phyloP scores from a whole-genome alignment of 2,888 invertebrate species.

The Eupithecia insigniata region DNA sequence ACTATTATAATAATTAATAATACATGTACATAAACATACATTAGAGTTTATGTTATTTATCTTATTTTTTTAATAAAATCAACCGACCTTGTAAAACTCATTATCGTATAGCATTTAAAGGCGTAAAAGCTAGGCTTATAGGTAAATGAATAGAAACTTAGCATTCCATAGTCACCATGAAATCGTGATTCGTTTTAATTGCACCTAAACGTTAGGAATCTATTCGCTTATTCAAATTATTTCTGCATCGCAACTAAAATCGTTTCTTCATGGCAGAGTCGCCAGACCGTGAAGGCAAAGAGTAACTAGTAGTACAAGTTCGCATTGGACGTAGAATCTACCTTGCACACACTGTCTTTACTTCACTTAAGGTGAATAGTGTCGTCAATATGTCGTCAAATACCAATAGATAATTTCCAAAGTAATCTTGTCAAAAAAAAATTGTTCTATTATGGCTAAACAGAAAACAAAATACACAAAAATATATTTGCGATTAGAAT shows the following conservation, averaged over 20 bases:
- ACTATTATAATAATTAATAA: too few relatives aligned
- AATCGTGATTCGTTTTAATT: constrained; percentile 33
- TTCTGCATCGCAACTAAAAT: constrained; percentile 7
- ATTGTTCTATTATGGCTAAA: too few relatives aligned
- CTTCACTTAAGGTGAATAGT: not conserved
- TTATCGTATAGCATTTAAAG: not conserved
- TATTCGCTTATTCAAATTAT: constrained; percentile 14
- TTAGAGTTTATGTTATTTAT: too few relatives aligned
- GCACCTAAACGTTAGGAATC: constrained; percentile 27
- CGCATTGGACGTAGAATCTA: not conserved
- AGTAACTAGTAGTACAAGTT: not conserved
- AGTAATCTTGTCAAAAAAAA: too few relatives aligned
- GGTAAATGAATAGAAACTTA: constrained; percentile 24
- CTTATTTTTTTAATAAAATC: too few relatives aligned
- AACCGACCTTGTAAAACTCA: not conserved
- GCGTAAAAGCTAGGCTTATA: not conserved
- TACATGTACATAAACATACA: too few relatives aligned
- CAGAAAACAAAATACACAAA: not conserved
- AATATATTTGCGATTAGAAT: too few relatives aligned
- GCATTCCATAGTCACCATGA: constrained; percentile 28
- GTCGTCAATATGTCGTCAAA: not conserved
- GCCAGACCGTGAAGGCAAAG: not conserved
- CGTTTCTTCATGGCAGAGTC: not conserved
- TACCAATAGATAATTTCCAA: not conserved
- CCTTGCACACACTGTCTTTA: not conserved